phyloP scores from a whole-genome alignment of 2,113 vertebrate species.

The Zosterops japonicus region DNA sequence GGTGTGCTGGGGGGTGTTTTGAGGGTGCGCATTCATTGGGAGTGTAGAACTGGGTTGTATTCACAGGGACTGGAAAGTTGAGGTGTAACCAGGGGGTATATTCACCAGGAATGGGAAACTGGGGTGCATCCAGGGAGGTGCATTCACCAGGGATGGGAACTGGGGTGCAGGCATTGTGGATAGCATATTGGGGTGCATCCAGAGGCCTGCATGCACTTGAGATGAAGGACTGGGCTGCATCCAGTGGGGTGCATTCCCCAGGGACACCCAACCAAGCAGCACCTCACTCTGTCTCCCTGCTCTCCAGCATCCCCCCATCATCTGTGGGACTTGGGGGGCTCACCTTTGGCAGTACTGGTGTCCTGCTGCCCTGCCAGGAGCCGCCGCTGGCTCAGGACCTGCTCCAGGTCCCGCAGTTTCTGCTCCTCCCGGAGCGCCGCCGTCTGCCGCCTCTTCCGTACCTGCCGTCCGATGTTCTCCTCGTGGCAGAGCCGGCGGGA shows the following conservation, averaged over 20 bases:
- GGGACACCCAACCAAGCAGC: neutral
- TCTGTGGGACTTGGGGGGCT: neutral
- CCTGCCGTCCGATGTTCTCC: constrained; percentile 82
- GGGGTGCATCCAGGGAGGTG: neutral
- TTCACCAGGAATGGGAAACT: no score
- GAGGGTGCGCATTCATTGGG: fast-evolving
- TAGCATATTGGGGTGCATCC: neutral
- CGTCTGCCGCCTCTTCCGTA: constrained; percentile 84
- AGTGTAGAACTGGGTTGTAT: neutral
- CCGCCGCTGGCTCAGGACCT: constrained; percentile 76
- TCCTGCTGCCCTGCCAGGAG: constrained; percentile 24
- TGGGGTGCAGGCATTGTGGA: no score
- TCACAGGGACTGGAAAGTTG: neutral
- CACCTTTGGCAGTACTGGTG: constrained; percentile 29
- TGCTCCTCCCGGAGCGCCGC: constrained; percentile 82
- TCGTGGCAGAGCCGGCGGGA: constrained; percentile 83
- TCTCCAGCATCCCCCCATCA: neutral
- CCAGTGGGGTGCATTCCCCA: no score
- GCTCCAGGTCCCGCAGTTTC: constrained; percentile 86
- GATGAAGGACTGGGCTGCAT: neutral
- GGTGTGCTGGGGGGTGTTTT: no score
- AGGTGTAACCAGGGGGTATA: neutral
- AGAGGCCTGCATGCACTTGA: neutral
- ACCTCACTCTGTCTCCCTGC: neutral
- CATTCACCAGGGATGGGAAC: neutral